A percentile compares a stretch with the other conserved stretches of the same genome.
Evolutionary conservation across 2,113 vertebrate genomes (phyloP).

Genomic region (Phalacrocorax aristotelis): DNA sequence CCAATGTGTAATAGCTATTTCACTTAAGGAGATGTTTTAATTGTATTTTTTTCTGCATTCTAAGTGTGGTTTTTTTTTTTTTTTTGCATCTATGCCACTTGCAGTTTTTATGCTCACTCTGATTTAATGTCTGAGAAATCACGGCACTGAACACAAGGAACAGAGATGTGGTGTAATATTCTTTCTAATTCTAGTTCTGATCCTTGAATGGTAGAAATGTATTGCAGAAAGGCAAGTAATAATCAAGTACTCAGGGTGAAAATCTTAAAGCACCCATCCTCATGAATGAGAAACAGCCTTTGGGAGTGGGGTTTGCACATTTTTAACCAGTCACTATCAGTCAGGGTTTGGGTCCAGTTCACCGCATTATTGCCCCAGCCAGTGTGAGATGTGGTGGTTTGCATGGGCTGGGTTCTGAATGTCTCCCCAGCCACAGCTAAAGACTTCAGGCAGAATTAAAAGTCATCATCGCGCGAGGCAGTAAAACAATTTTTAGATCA

Average conservation of each 20-base stretch:
- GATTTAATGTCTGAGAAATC: neutral
- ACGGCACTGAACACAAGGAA: neutral
- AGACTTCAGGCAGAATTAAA: neutral
- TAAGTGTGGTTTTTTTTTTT: neutral
- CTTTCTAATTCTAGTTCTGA: neutral
- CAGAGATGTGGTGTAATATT: neutral
- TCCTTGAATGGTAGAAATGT: neutral
- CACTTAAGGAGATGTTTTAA: neutral
- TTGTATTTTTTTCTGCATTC: neutral
- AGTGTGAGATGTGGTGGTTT: neutral
- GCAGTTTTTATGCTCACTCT: neutral
- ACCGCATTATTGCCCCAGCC: rapidly evolving
- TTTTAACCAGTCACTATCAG: neutral
- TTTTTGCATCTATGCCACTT: neutral
- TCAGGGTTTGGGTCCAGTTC: neutral
- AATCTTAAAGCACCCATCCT: neutral
- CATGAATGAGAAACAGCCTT: neutral
- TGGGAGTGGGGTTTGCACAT: neutral
- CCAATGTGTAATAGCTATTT: neutral
- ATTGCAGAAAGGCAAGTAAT: neutral
- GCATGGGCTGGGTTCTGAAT: neutral
- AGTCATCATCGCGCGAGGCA: neutral
- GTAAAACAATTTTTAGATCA: neutral
- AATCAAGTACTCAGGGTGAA: neutral
- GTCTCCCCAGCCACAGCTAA: neutral